Evolutionary conservation across 2,888 invertebrate genomes (phyloP).

Genomic region (Lasioglossum oenotherae): DNA sequence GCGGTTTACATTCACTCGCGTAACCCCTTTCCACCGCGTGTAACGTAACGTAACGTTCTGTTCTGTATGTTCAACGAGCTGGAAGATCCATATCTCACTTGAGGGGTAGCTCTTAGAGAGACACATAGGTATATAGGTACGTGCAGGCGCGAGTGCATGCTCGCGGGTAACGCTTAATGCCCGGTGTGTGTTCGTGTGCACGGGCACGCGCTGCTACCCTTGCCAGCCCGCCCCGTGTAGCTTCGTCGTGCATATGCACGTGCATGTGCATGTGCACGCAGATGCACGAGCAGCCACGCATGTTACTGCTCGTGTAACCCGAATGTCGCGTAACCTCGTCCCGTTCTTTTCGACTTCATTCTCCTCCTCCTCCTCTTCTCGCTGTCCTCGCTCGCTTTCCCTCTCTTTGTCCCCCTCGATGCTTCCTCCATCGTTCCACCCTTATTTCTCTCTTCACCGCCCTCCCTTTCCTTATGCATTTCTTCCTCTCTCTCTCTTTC

Average conservation of each 20-base stretch:
- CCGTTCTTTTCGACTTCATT: slow-evolving; percentile 33
- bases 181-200: slow-evolving; percentile 17
- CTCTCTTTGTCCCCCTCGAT: neutral
- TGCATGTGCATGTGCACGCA: slow-evolving; percentile 36
- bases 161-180: slow-evolving; percentile 50
- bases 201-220: slow-evolving; percentile 43
- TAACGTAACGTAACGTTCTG: slow-evolving; percentile 69
- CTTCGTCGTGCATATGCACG: neutral
- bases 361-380: neutral
- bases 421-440: slow-evolving; percentile 1
- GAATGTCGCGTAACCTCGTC: slow-evolving; percentile 53
- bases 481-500: neutral
- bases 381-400: neutral
- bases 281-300: slow-evolving; percentile 46
- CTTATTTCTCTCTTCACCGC: neutral
- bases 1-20: slow-evolving; percentile 67
- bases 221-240: neutral
- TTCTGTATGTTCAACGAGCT: slow-evolving; percentile 81
- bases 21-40: slow-evolving; percentile 51
- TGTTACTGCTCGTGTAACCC: slow-evolving; percentile 43
- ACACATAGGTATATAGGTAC: slow-evolving; percentile 33
- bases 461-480: neutral
- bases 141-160: slow-evolving; percentile 55
- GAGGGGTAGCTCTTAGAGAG: slow-evolving; percentile 76
- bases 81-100: slow-evolving; percentile 82